Conservation (phyloP, 2,888 invertebrate genomes). For the Trichacis sp. region DNA sequence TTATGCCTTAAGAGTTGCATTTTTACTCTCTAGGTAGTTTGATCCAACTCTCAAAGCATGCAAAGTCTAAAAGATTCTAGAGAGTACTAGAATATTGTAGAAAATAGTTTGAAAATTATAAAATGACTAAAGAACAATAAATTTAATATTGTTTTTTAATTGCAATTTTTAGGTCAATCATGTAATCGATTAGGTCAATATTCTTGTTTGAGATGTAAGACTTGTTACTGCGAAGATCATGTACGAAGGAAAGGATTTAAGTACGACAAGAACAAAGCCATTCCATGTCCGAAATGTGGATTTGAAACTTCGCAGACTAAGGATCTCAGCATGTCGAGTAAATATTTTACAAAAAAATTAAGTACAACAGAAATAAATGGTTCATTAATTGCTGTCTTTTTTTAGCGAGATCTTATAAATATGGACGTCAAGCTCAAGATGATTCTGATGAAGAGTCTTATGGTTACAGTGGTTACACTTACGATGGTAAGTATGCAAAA, state of each 20-base stretch:
- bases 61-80: no score
- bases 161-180: constrained; percentile 79
- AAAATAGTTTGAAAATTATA: no score
- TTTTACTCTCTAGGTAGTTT: no score
- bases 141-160: no score
- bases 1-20: no score
- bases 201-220: constrained; percentile 95
- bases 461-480: constrained; percentile 71
- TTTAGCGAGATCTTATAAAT: constrained; percentile 86
- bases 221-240: constrained; percentile 97
- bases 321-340: constrained; percentile 95
- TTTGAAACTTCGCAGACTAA: constrained; percentile 94
- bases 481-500: constrained; percentile 39
- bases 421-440: constrained; percentile 84
- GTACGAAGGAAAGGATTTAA: constrained; percentile 92
- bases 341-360: constrained; percentile 69
- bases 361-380: no score
- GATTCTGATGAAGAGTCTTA: constrained; percentile 77
- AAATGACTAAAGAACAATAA: constrained; percentile 9
- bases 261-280: constrained; percentile 83
- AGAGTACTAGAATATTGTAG: no score
- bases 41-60: no score
- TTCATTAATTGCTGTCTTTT: no score
- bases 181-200: constrained; percentile 95
- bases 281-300: constrained; percentile 95